Base-by-base conservation (phyloP, 1,140 invertebrate genomes). In the Drosophila simulans region DNA sequence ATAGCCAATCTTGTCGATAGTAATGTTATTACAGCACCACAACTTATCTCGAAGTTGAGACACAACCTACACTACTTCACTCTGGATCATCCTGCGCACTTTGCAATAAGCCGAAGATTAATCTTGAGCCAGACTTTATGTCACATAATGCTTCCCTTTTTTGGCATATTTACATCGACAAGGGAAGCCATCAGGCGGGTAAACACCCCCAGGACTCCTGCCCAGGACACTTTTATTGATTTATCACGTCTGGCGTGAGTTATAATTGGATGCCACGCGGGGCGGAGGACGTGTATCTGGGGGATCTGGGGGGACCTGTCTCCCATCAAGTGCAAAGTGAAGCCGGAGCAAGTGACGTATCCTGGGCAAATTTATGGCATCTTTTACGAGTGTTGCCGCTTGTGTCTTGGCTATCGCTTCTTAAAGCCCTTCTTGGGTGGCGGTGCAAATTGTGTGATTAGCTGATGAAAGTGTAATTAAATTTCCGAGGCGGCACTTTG, bases 191-290 rank as follows among this genome's bases (percentile, higher is more conserved):
- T 59, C 39, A 63, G 53, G 80, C 54, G 78, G 55, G 72, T 73
- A 73, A 82, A 82, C 68, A 82, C 59, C 73, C 45, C 39, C 46
- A 0, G 59, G 45, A 45, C 65, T 57, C 59, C 63, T 85, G 77
- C 39, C 52, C 17, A 37, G 80, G 73, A 81, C 77, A 60, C 68
- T 68, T 77, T 83, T 89, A 76, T 83, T 86, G 82, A 86, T 86
- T 86, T 86, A 86, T 86, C 65, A 83, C 75, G 45, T 83, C 72
- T 74, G 63, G 55, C 63, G 63, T 78, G 68, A 70, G 52, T 59
- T 85, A 86, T 85, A 85, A 85, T 86, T 85, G 66, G 66, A 70
- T 69, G 66, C 34, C 63, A 45, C 15, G 42, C 42, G 66, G 66
- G 42, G n/a, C 8, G 35, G 57, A 46, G 31, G 34, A 10, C 27